These are phyloP conservation scores for Neolamprologus devosi DNA, from an alignment of 2,113 vertebrate genomes.

Conservation along the genomic window DNA sequence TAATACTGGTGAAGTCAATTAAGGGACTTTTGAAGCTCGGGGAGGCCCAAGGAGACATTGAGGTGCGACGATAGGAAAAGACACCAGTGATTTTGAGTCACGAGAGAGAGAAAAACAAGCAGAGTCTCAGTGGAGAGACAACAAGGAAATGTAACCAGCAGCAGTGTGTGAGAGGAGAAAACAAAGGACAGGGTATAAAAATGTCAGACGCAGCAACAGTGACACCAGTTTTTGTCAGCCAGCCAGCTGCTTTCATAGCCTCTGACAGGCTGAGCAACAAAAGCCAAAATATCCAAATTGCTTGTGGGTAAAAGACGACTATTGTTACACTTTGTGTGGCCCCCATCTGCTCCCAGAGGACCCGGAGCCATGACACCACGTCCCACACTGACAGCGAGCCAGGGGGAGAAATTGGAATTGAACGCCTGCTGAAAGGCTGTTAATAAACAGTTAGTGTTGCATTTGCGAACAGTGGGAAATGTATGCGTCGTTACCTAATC, in stretches of 20 bases:
- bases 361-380: neutral
- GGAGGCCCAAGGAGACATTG: constrained; percentile 24
- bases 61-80: neutral
- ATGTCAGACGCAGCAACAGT: constrained; percentile 21
- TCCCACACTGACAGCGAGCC: neutral
- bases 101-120: neutral
- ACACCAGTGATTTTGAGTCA: neutral
- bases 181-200: constrained; percentile 32
- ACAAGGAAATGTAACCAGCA: neutral
- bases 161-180: neutral
- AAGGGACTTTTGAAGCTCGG: constrained; percentile 12
- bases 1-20: constrained; percentile 56
- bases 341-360: neutral
- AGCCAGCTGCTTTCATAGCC: neutral
- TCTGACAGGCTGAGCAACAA: neutral
- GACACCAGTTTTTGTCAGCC: constrained; percentile 7
- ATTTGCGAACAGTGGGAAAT: neutral
- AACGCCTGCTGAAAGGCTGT: neutral
- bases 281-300: constrained; percentile 29
- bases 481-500: neutral
- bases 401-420: neutral
- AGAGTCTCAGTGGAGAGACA: neutral
- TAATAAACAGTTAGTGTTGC: constrained; percentile 2
- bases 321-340: constrained; percentile 9
- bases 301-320: constrained; percentile 26